These are phyloP conservation scores for Tupaia chinensis DNA, from an alignment of 2,113 vertebrate genomes.

Conservation along the genomic window DNA sequence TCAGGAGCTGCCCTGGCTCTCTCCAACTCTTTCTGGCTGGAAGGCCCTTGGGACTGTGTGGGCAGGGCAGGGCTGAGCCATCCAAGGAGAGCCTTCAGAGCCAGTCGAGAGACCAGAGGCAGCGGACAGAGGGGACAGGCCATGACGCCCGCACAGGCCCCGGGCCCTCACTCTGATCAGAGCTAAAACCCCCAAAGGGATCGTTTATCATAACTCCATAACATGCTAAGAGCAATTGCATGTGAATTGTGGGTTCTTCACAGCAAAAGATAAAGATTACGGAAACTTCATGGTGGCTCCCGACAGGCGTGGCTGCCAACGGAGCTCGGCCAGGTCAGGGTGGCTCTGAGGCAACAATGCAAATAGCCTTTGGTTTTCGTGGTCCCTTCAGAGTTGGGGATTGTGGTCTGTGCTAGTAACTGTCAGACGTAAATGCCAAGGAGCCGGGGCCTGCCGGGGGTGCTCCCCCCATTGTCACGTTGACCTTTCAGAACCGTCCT, in stretches of 20 bases:
- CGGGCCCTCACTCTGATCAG: neutral
- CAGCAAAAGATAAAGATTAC: neutral
- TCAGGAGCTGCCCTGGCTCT: neutral
- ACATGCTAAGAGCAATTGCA: accelerated
- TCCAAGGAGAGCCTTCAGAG: too few relatives aligned
- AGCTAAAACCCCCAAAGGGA: neutral
- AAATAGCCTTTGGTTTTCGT: neutral
- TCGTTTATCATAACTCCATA: accelerated
- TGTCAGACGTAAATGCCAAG: neutral
- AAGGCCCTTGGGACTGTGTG: neutral
- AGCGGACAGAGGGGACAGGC: neutral
- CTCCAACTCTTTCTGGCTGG: neutral
- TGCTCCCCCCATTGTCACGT: accelerated
- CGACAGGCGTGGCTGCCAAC: neutral
- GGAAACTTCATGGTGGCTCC: neutral
- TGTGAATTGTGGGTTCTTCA: neutral
- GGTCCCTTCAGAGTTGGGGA: neutral
- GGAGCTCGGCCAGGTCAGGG: neutral
- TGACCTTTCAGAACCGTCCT: neutral
- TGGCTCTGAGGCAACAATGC: neutral
- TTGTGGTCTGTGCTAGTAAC: neutral
- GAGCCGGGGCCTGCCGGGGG: neutral
- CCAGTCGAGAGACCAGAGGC: neutral
- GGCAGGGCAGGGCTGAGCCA: neutral
- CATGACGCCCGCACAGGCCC: neutral